Base-by-base conservation (phyloP, 2,797 vertebrate genomes). In the Sebastes diaconus region DNA sequence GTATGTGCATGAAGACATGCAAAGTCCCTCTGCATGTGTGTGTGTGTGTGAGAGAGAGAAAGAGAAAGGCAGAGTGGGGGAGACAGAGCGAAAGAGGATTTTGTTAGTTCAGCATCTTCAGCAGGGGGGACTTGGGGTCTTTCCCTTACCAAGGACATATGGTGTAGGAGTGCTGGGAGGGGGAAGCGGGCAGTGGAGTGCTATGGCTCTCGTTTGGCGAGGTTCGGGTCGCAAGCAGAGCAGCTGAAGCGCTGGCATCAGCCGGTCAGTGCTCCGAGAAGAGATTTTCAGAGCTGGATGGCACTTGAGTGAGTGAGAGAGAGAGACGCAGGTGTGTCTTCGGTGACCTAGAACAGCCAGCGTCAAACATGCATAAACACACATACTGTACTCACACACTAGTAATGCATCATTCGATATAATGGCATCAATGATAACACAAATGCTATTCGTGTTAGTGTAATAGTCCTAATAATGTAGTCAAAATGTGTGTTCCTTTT, bases 311-410 rank as follows among this genome's bases (percentile, higher is more conserved):
- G 61, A 80, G 58, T 36, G 20, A 32, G 46, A 30, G 29, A 73
- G 36, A 46, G 77, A 82, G 88, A 76, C 90, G 90, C 95, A 96
- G 94, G 94, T 96, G 95, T 91, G 85, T 92, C 83, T 84, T 87
- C 84, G 81, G 68, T 94, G 93, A 95, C 93, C 93, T 91, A 90
- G 90, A 95, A 94, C 77, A 90, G 81, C 52, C 74, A 72, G 25
- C 82, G 7, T 86, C 70, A 91, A 84, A 80, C 84, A 76, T 77
- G 68, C 84, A 76, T 36, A 84, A 91, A 90, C 73, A 77, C 75
- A 80, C 81, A 90, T 79, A 91, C 78, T 79, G 73, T 87, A 89
- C 69, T 67, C 67, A 81, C 57, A 79, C 52, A 69, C 58, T 61
- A 20, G 36, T 46, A 70, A 68, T 20, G 68, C 73, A 73, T 60